Conservation (phyloP, 2,113 vertebrate genomes). For the Crotalus viridis region DNA sequence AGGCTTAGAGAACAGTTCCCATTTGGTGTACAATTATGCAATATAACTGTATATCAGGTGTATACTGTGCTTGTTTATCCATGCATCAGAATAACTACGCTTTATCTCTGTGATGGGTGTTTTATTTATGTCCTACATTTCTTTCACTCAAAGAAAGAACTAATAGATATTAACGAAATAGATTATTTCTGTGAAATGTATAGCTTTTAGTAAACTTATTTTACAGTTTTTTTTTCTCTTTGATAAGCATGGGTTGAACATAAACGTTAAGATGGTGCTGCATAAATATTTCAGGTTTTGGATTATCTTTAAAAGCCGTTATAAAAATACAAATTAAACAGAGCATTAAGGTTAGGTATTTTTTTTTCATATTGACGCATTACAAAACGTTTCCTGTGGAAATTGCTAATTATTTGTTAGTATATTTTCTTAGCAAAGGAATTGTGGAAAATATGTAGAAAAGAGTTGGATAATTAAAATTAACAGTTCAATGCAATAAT, state of each 20-base stretch:
- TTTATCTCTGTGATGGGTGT: not conserved
- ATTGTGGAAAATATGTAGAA: not conserved
- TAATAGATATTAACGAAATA: not conserved
- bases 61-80: not conserved
- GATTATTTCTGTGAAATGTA: conserved; percentile 22
- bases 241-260: not conserved
- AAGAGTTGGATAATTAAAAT: not conserved
- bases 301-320: not conserved
- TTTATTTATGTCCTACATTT: not conserved
- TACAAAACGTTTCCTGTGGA: conserved; percentile 28
- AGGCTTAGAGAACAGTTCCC: not conserved
- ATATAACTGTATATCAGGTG: fast-evolving
- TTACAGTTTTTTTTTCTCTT: not conserved
- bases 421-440: not conserved
- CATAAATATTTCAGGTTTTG: not conserved
- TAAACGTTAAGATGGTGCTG: not conserved
- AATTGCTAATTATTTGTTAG: not conserved
- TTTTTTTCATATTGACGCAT: not conserved
- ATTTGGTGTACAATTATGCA: not conserved
- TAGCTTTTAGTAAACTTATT: not conserved
- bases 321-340: not conserved
- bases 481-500: not conserved
- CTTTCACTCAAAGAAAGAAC: conserved; percentile 10
- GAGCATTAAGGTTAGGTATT: not conserved
- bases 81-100: not conserved